A percentile compares a stretch with the other conserved stretches of the same genome.
phyloP scores from a whole-genome alignment of 2,888 invertebrate genomes.

The Dolichomitus sp. region DNA sequence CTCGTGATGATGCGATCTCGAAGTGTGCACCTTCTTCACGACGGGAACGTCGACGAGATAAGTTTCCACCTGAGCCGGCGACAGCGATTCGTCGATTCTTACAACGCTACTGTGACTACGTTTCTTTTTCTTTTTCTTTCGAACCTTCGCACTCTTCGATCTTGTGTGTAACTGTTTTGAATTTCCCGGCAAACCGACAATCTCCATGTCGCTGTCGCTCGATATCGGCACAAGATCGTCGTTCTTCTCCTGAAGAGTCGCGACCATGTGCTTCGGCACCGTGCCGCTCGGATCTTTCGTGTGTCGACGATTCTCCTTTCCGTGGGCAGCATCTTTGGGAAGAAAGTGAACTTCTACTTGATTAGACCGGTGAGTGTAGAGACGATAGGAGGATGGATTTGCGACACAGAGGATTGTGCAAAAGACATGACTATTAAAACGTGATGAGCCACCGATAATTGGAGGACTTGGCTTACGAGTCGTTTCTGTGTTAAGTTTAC shows the following conservation, averaged over 20 bases:
- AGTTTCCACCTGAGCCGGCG: slow-evolving; percentile 61
- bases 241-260: slow-evolving; percentile 78
- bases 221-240: slow-evolving; percentile 83
- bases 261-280: slow-evolving; percentile 68
- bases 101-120: slow-evolving; percentile 66
- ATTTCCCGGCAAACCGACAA: slow-evolving; percentile 78
- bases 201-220: slow-evolving; percentile 84
- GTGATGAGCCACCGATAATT: too few species aligned
- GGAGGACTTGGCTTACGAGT: too few species aligned
- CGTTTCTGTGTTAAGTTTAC: too few species aligned
- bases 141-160: slow-evolving; percentile 62
- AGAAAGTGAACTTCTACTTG: slow-evolving; percentile 81
- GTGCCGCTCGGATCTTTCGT: slow-evolving; percentile 76
- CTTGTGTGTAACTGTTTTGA: slow-evolving; percentile 64
- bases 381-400: background rate
- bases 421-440: too few species aligned
- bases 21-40: slow-evolving; percentile 60
- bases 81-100: slow-evolving; percentile 68
- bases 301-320: slow-evolving; percentile 83
- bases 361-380: slow-evolving; percentile 72
- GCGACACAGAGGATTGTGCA: too few species aligned
- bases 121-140: slow-evolving; percentile 78
- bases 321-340: slow-evolving; percentile 83
- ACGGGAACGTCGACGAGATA: slow-evolving; percentile 27
- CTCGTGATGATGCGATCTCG: slow-evolving; percentile 69